phyloP scores from a whole-genome alignment of 2,888 invertebrate species.

The Invenusta paracnida region DNA sequence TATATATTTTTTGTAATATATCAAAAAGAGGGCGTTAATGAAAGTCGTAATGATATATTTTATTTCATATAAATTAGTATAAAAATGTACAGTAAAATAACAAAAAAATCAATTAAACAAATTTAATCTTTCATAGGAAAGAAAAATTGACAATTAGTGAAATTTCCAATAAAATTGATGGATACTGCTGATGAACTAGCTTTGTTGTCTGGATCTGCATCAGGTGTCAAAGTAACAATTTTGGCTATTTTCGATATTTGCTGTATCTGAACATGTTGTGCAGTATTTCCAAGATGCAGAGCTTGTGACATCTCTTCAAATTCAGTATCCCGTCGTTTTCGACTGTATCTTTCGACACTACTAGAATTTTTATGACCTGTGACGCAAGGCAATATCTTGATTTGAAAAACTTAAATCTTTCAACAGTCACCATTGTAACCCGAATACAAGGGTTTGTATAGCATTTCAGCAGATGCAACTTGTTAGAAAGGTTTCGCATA shows the following conservation, averaged over 20 bases:
- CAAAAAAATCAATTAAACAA: not conserved
- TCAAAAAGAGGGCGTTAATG: constrained; percentile 12
- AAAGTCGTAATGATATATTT: constrained; percentile 12
- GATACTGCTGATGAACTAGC: constrained; percentile 9
- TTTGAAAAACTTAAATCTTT: not conserved
- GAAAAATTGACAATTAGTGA: constrained; percentile 22
- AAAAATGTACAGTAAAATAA: constrained; percentile 22
- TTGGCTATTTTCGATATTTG: not conserved
- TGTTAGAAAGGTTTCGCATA: constrained; percentile 11
- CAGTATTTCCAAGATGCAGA: constrained; percentile 29
- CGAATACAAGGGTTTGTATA: constrained; percentile 5
- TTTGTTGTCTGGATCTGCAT: constrained; percentile 23
- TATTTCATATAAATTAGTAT: constrained; percentile 12
- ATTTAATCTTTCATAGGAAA: constrained; percentile 22
- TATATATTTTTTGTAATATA: constrained; percentile 1
- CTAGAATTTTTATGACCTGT: too few species aligned
- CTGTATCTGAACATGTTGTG: constrained; percentile 2
- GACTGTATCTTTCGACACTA: constrained; percentile 11
- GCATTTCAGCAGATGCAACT: not conserved
- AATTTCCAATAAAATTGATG: not conserved
- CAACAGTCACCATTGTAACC: constrained; percentile 5
- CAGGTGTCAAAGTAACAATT: constrained; percentile 20
- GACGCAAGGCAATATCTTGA: not conserved
- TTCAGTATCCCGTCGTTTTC: constrained; percentile 19
- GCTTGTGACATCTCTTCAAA: constrained; percentile 17